phyloP scores from a whole-genome alignment of 2,888 invertebrate species.

The Hydrotaea diabolus region DNA sequence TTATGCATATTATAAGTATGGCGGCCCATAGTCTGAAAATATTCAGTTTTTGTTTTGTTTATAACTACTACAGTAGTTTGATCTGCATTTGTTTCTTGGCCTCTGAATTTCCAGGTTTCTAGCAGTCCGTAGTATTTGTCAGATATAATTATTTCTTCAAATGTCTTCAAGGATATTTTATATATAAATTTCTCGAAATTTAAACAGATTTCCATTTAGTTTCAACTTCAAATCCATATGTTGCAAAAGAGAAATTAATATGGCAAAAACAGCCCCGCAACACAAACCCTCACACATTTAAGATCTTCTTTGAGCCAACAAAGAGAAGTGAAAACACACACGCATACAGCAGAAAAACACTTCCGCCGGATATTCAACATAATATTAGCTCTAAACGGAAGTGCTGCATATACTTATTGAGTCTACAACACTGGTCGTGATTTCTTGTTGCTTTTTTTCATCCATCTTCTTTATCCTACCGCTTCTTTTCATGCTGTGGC shows the following conservation, averaged over 20 bases:
- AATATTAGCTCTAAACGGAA: conserved; percentile 66
- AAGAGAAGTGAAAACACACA: neutral
- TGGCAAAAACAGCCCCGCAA: neutral
- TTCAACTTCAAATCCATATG: neutral
- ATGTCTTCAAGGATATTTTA: too few species aligned
- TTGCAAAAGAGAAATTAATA: neutral
- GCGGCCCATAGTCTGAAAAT: too few species aligned
- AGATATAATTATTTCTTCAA: too few species aligned
- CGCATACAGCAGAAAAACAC: conserved; percentile 35
- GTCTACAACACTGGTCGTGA: conserved; percentile 6
- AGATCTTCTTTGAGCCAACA: neutral
- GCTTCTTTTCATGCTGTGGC: neutral
- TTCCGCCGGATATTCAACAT: conserved; percentile 67
- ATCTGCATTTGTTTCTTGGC: too few species aligned
- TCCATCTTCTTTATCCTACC: too few species aligned
- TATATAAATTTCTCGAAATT: too few species aligned
- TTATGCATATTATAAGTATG: too few species aligned
- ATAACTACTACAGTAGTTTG: too few species aligned
- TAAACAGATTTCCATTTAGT: neutral
- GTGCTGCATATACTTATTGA: conserved; percentile 63
- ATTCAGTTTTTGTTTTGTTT: too few species aligned
- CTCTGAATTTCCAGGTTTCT: too few species aligned
- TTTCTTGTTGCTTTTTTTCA: neutral
- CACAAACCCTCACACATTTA: neutral
- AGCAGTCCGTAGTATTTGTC: too few species aligned